These are phyloP conservation scores for Mamestra configurata DNA, from an alignment of 1,140 invertebrate genomes.

Conservation along the genomic window DNA sequence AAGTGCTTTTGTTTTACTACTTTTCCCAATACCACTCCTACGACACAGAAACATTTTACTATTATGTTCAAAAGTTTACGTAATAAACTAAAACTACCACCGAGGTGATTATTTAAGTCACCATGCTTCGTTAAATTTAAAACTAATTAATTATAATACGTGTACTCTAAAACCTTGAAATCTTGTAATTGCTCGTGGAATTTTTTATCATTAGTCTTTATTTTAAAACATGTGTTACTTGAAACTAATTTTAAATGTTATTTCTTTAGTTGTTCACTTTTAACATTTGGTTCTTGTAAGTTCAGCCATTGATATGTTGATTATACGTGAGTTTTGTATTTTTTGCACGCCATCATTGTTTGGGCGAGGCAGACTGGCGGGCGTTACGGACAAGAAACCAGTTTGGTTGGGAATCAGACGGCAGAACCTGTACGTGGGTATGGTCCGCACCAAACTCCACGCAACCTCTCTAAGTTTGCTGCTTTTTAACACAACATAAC, in stretches of 20 bases:
- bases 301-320: constrained; percentile 67
- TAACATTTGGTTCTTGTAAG: constrained; percentile 45
- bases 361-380: constrained; percentile 77
- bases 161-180: constrained; percentile 39
- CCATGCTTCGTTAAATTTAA: constrained; percentile 41
- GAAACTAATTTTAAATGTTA: constrained; percentile 28
- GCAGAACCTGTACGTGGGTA: constrained; percentile 51
- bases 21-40: not conserved
- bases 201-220: constrained; percentile 33
- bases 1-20: constrained; percentile 29
- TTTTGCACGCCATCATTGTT: constrained; percentile 65
- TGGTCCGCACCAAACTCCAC: constrained; percentile 38
- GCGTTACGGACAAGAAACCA: constrained; percentile 77
- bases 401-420: constrained; percentile 64
- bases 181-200: constrained; percentile 13
- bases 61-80: not conserved
- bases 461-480: constrained; percentile 32
- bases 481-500: constrained; percentile 26
- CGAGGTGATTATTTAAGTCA: constrained; percentile 9
- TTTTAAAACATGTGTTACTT: constrained; percentile 20
- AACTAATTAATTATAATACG: constrained; percentile 30
- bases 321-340: constrained; percentile 66
- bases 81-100: not conserved
- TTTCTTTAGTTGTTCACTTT: constrained; percentile 35
- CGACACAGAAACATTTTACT: not conserved